phyloP scores from a whole-genome alignment of 2,113 vertebrate species.

The Xenus cinereus region DNA sequence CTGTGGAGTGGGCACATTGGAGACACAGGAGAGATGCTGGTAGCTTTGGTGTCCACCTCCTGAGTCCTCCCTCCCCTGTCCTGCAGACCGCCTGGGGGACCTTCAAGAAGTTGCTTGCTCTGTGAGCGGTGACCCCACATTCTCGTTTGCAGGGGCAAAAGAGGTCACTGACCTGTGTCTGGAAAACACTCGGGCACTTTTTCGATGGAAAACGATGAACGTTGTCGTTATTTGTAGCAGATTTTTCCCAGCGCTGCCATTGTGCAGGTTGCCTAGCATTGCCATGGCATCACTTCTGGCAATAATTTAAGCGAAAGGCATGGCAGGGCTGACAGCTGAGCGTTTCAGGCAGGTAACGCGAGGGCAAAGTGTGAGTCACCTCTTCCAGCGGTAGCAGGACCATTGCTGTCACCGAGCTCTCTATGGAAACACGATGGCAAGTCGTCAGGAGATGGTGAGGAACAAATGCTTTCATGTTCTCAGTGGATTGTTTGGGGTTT shows the following conservation, averaged over 20 bases:
- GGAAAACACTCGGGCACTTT: neutral
- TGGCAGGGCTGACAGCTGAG: neutral
- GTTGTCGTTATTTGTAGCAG: accelerated
- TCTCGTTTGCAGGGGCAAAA: neutral
- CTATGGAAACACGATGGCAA: neutral
- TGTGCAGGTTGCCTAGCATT: neutral
- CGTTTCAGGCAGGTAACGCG: neutral
- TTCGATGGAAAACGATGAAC: neutral
- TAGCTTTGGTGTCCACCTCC: neutral
- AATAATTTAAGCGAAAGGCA: neutral
- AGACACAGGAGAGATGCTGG: neutral
- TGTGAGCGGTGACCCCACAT: neutral
- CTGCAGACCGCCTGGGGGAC: neutral
- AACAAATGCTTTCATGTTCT: neutral
- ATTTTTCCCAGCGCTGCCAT: neutral
- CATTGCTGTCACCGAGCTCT: neutral
- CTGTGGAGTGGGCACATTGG: neutral
- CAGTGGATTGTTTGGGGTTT: neutral
- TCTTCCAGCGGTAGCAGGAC: neutral
- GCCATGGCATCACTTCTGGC: neutral
- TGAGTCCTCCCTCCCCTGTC: neutral
- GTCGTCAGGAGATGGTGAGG: neutral
- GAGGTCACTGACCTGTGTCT: neutral
- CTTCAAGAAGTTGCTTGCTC: neutral
- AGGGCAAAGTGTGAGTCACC: neutral